Conservation (phyloP, 2,797 vertebrate species). For the Mormyrops boulengeri region DNA sequence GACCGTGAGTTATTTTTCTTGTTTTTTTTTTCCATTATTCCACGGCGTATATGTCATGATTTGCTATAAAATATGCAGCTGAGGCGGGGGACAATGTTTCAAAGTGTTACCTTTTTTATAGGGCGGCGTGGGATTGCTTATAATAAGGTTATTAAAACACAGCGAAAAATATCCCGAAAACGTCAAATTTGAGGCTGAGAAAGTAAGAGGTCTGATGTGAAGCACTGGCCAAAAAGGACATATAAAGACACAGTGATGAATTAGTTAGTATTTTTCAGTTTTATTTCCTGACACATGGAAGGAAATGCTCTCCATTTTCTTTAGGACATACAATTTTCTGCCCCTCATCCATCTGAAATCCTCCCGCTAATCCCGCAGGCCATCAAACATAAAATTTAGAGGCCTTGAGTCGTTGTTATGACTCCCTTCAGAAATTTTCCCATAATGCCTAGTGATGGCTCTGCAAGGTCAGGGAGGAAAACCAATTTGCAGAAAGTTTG, state of each 20-base stretch:
- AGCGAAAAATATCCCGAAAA: constrained; percentile 45
- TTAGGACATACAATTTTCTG: constrained; percentile 93
- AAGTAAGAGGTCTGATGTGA: constrained; percentile 50
- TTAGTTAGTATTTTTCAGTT: constrained; percentile 78
- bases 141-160: constrained; percentile 62
- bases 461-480: constrained; percentile 71
- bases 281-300: constrained; percentile 71
- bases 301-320: constrained; percentile 89
- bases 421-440: constrained; percentile 75
- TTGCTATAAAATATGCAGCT: constrained; percentile 59
- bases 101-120: constrained; percentile 59
- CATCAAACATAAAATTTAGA: constrained; percentile 76
- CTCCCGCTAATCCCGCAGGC: constrained; percentile 75
- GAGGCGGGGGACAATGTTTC: constrained; percentile 53
- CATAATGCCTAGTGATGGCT: constrained; percentile 62
- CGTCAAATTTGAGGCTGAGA: constrained; percentile 49
- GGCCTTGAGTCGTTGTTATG: constrained; percentile 70
- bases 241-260: constrained; percentile 76
- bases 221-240: constrained; percentile 62
- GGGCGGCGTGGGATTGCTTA: constrained; percentile 49
- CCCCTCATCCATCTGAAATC: constrained; percentile 82
- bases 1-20: constrained; percentile 22
- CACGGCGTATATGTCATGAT: constrained; percentile 46
- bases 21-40: constrained; percentile 43
- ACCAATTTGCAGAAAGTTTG: constrained; percentile 64